Percentiles rank a stretch among this genome's conserved stretches.
These are phyloP conservation scores for Nephotettix cincticeps DNA, from an alignment of 1,140 invertebrate genomes.

Conservation along the genomic window DNA sequence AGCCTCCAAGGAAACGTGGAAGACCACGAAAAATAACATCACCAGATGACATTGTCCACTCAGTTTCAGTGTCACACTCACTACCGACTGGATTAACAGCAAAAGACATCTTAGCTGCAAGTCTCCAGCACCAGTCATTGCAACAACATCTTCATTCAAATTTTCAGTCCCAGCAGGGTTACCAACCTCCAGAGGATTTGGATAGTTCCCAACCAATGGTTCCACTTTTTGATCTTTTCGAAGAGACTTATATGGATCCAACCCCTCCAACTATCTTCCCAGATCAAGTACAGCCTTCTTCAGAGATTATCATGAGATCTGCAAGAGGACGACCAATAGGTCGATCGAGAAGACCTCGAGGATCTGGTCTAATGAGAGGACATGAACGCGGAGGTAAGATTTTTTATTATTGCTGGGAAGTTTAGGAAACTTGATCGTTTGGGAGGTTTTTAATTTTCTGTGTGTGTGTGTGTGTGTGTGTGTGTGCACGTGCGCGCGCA, in stretches of 20 bases:
- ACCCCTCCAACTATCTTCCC: conserved; percentile 21
- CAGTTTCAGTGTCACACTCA: background rate
- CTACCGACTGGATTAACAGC: background rate
- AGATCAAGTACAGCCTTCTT: conserved; percentile 13
- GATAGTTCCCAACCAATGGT: conserved; percentile 9
- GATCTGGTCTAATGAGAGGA: conserved; percentile 23
- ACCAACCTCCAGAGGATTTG: background rate
- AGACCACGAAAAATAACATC: conserved; percentile 28
- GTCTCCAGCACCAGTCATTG: conserved; percentile 28
- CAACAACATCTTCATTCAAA: conserved; percentile 25
- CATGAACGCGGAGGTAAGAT: conserved; percentile 16
- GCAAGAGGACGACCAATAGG: conserved; percentile 33
- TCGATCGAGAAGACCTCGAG: conserved; percentile 33
- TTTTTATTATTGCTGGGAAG: too few relatives aligned
- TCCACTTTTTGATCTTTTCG: conserved; percentile 26
- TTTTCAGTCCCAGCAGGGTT: conserved; percentile 7
- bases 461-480: too few relatives aligned
- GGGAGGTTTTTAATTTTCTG: too few relatives aligned
- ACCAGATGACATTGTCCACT: background rate
- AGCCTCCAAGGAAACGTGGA: conserved; percentile 27
- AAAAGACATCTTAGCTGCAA: background rate
- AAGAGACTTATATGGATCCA: conserved; percentile 10
- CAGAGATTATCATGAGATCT: conserved; percentile 23
- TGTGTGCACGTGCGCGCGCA: too few relatives aligned
- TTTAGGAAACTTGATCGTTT: too few relatives aligned